phyloP scores from a whole-genome alignment of 1,140 invertebrate genomes.

The Drosophila arawakana region DNA sequence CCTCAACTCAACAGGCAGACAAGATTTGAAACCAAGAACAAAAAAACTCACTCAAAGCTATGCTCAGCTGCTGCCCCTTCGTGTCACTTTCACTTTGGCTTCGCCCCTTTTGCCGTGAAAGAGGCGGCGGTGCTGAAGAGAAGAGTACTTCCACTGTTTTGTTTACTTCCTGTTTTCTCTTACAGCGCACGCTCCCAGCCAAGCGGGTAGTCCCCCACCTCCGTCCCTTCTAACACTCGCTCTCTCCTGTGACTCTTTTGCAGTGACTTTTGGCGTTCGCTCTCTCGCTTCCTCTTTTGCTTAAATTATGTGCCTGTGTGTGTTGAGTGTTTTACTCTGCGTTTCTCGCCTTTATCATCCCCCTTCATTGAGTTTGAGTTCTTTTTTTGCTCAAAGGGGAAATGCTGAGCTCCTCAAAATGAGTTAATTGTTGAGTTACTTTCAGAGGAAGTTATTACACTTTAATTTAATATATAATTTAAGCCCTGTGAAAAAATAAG shows the following conservation, averaged over 20 bases:
- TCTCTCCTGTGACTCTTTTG: conserved; percentile 49
- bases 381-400: conserved; percentile 61
- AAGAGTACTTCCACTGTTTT: conserved; percentile 27
- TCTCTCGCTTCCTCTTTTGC: conserved; percentile 49
- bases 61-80: conserved; percentile 26
- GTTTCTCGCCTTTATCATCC: conserved; percentile 53
- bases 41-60: conserved; percentile 64
- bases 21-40: background rate
- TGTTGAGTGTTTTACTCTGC: conserved; percentile 7
- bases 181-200: conserved; percentile 71
- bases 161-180: conserved; percentile 73
- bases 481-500: no score
- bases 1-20: conserved; percentile 61
- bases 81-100: conserved; percentile 43
- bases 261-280: conserved; percentile 67
- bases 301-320: background rate
- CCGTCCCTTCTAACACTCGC: background rate
- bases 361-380: conserved; percentile 53
- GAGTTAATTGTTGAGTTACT: conserved; percentile 42
- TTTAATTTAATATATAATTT: no score
- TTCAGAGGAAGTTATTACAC: background rate
- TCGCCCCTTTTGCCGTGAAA: conserved; percentile 24
- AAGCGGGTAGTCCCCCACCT: conserved; percentile 15
- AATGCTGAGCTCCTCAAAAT: conserved; percentile 24
- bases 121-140: conserved; percentile 10